Evolutionary conservation across 2,888 invertebrate species (phyloP).

Genomic region (Mantis religiosa): DNA sequence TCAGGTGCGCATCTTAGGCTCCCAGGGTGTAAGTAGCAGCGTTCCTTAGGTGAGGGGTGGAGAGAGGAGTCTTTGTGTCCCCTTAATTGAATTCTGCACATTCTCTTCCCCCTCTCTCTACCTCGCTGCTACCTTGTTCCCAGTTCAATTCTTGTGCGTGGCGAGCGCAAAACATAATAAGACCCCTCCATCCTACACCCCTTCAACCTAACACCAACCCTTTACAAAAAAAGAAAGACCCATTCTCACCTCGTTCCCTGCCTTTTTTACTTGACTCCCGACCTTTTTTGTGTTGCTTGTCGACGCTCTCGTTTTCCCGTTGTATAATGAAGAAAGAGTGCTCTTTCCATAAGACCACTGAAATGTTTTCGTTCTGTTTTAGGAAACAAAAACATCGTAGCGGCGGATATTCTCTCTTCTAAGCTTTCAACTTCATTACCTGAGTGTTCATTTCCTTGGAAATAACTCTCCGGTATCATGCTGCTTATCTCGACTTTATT

Average conservation of each 20-base stretch:
- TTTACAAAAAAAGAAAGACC: neutral
- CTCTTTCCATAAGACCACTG: neutral
- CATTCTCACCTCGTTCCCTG: neutral
- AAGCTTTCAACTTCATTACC: neutral
- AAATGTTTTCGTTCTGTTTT: neutral
- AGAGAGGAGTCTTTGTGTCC: neutral
- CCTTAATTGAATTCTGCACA: slow-evolving; percentile 15
- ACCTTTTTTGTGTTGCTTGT: neutral
- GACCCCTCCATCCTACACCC: slow-evolving; percentile 6
- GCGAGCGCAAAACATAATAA: neutral
- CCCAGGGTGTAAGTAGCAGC: neutral
- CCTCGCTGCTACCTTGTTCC: neutral
- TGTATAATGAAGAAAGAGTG: neutral
- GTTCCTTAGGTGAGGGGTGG: neutral
- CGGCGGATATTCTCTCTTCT: neutral
- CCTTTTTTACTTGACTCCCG: neutral
- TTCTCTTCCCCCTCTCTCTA: neutral
- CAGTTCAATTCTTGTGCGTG: slow-evolving; percentile 2
- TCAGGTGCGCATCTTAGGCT: neutral
- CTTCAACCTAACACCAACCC: neutral
- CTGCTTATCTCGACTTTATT: neutral
- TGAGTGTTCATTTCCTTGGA: neutral
- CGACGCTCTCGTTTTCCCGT: neutral
- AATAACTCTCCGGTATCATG: neutral
- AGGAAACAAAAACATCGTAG: neutral